These are phyloP conservation scores for Pipa parva DNA, from an alignment of 2,113 vertebrate species.

Conservation along the genomic window DNA sequence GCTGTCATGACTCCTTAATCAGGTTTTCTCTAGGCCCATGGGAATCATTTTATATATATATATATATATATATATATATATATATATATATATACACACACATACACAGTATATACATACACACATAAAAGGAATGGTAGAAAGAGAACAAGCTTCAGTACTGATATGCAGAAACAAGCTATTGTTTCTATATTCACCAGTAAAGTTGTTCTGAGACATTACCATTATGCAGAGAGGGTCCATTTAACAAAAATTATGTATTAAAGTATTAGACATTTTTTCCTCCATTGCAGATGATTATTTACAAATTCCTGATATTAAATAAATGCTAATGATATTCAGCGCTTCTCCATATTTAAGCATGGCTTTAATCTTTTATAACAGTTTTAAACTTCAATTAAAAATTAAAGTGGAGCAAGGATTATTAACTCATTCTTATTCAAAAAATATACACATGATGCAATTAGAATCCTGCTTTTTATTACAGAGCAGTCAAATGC, in stretches of 20 bases:
- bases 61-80: too few relatives aligned
- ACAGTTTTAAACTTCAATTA: too few relatives aligned
- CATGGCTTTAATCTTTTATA: neutral
- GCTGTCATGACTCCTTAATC: slow-evolving; percentile 16
- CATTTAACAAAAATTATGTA: slow-evolving; percentile 1
- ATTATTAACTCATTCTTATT: too few relatives aligned
- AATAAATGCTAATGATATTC: neutral
- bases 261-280: slow-evolving; percentile 1
- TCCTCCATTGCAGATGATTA: slow-evolving; percentile 5
- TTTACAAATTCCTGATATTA: neutral
- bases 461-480: too few relatives aligned
- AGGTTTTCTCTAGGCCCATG: slow-evolving; percentile 11
- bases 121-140: slow-evolving; percentile 1
- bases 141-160: neutral
- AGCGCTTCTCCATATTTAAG: neutral
- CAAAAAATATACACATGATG: too few relatives aligned
- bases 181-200: neutral
- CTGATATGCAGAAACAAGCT: slow-evolving; percentile 1
- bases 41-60: too few relatives aligned
- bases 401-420: too few relatives aligned
- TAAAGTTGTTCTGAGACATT: slow-evolving; percentile 5
- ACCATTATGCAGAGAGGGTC: slow-evolving; percentile 10
- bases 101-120: too few relatives aligned
- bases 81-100: too few relatives aligned
- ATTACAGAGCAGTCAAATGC: too few relatives aligned